Conservation (phyloP, 92 coral and sea anemone genomes). For the Zoanthus sansibaricus region DNA sequence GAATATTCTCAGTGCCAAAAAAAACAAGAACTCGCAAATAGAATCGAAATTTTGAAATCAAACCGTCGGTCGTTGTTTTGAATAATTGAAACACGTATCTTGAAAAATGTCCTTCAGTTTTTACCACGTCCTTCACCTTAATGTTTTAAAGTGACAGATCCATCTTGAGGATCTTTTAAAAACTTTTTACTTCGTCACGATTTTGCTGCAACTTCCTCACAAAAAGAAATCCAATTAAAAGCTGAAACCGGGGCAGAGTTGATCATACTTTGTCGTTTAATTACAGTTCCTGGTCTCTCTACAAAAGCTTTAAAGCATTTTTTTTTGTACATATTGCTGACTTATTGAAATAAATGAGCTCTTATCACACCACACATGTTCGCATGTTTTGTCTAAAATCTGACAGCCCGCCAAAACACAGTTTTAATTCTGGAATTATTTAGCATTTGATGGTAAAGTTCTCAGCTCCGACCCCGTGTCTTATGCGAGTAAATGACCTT, state of each 20-base stretch:
- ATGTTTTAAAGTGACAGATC: not conserved
- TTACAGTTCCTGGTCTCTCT: conserved; percentile 14
- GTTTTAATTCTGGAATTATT: conserved; percentile 5
- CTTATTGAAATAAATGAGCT: conserved; percentile 23
- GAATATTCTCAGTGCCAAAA: not conserved
- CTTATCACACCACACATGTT: conserved; percentile 39
- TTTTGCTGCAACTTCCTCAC: conserved; percentile 11
- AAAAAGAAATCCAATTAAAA: conserved; percentile 7
- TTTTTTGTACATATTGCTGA: conserved; percentile 34
- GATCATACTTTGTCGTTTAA: not conserved
- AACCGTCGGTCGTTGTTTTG: not conserved
- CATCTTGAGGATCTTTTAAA: not conserved
- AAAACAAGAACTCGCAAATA: conserved; percentile 30
- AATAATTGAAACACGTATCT: not conserved
- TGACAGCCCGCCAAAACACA: conserved; percentile 28
- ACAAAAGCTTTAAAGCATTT: conserved; percentile 34
- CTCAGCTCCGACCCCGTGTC: not conserved
- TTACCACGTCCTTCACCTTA: conserved; percentile 3
- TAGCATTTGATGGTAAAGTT: conserved; percentile 23
- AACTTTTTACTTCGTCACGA: not conserved
- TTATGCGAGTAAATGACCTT: not conserved
- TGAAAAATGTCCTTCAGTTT: conserved; percentile 9
- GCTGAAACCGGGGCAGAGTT: not conserved
- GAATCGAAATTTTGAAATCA: conserved; percentile 11
- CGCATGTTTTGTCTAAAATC: conserved; percentile 14